Percentiles rank a stretch among this genome's conserved stretches.
phyloP scores from a whole-genome alignment of 2,113 vertebrate species.

The Halcyon senegalensis region DNA sequence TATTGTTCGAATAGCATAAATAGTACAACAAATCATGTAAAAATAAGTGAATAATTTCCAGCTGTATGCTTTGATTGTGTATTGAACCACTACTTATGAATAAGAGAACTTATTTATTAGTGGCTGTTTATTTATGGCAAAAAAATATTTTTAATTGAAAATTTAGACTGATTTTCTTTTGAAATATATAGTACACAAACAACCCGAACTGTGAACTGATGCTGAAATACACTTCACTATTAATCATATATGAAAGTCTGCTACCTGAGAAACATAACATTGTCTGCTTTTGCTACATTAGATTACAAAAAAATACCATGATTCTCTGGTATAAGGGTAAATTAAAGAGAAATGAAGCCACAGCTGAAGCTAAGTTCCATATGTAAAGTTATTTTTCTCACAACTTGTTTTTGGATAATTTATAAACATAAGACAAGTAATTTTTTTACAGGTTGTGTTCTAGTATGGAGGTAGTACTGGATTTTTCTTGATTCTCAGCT shows the following conservation, averaged over 20 bases:
- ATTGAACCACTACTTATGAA: background rate
- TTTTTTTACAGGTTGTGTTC: background rate
- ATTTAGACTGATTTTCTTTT: background rate
- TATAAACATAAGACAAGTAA: background rate
- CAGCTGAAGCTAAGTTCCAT: background rate
- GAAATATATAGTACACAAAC: background rate
- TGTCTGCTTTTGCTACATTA: background rate
- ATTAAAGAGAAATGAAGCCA: background rate
- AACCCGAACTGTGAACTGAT: rapidly evolving
- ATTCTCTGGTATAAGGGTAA: background rate
- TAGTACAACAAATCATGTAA: background rate
- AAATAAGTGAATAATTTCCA: background rate
- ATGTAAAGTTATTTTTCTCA: background rate
- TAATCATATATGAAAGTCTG: background rate
- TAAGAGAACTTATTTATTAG: background rate
- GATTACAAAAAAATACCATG: background rate
- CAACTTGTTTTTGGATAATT: background rate
- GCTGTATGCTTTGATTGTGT: background rate
- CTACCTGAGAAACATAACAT: background rate
- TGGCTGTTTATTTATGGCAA: background rate
- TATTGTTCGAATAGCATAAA: background rate
- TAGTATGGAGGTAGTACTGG: background rate
- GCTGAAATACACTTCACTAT: background rate
- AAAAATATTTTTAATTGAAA: background rate
- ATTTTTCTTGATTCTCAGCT: background rate